Conservation (phyloP, 2,888 invertebrate species). For the Vandiemenella viatica region DNA sequence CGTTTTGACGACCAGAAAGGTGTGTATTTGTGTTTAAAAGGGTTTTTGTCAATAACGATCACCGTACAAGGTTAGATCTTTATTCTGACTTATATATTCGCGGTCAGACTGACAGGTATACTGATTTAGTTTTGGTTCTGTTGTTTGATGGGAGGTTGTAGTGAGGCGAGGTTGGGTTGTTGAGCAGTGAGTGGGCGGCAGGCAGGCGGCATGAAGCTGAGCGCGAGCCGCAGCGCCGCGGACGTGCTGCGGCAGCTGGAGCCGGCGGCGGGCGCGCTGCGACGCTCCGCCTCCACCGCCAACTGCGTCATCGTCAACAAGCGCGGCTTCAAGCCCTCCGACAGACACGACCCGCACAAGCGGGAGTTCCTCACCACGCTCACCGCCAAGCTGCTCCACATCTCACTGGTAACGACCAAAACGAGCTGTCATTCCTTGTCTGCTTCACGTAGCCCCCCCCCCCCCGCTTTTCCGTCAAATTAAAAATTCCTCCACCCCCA, state of each 20-base stretch:
- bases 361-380: slow-evolving; percentile 63
- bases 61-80: too few relatives aligned
- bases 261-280: slow-evolving; percentile 3
- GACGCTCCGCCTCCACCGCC: slow-evolving; percentile 28
- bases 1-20: too few relatives aligned
- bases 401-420: slow-evolving; percentile 59
- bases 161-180: too few relatives aligned
- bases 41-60: too few relatives aligned
- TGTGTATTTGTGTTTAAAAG: too few relatives aligned
- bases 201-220: background rate
- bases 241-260: background rate
- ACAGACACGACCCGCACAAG: slow-evolving; percentile 67
- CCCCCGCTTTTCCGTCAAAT: background rate
- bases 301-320: slow-evolving; percentile 47
- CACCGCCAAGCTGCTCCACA: slow-evolving; percentile 67
- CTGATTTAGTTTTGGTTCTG: too few relatives aligned
- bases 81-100: too few relatives aligned
- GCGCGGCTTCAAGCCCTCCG: slow-evolving; percentile 73
- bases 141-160: too few relatives aligned
- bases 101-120: too few relatives aligned
- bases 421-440: too few relatives aligned
- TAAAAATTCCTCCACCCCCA: too few relatives aligned
- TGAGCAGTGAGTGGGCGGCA: background rate
- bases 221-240: background rate
- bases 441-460: background rate